A percentile compares a stretch with the other conserved stretches of the same genome.
Conservation (phyloP, 2,113 vertebrate genomes). For the Cervus canadensis region DNA sequence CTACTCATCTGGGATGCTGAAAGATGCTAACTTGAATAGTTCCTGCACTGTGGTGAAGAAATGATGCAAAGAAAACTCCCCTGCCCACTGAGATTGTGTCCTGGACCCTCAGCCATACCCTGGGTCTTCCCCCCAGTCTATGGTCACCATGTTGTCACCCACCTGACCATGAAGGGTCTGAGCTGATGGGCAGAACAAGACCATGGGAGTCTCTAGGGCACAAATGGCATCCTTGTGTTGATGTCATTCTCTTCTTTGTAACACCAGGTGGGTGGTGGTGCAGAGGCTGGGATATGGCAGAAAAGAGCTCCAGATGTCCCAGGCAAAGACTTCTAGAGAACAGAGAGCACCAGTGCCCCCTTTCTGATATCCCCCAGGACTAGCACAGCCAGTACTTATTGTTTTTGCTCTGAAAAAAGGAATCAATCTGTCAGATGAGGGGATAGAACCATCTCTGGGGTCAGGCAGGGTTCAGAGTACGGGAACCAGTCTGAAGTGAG, state of each 20-base stretch:
- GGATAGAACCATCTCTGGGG: accelerated
- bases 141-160: not conserved
- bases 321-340: not conserved
- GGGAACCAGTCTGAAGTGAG: not conserved
- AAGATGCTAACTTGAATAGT: constrained; percentile 6
- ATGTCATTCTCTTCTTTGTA: not conserved
- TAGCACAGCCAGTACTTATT: not conserved
- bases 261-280: not conserved
- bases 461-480: not conserved
- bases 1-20: not conserved
- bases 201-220: not conserved
- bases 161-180: not conserved
- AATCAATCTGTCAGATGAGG: not conserved
- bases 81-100: not conserved
- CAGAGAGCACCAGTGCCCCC: not conserved
- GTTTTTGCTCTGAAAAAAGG: not conserved
- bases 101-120: not conserved
- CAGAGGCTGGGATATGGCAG: not conserved
- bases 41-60: not conserved
- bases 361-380: not conserved
- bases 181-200: not conserved
- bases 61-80: not conserved
- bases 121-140: not conserved
- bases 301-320: not conserved
- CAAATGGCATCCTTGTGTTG: not conserved